Evolutionary conservation across 2,797 vertebrate species (phyloP).

Genomic region (Lates japonicus): DNA sequence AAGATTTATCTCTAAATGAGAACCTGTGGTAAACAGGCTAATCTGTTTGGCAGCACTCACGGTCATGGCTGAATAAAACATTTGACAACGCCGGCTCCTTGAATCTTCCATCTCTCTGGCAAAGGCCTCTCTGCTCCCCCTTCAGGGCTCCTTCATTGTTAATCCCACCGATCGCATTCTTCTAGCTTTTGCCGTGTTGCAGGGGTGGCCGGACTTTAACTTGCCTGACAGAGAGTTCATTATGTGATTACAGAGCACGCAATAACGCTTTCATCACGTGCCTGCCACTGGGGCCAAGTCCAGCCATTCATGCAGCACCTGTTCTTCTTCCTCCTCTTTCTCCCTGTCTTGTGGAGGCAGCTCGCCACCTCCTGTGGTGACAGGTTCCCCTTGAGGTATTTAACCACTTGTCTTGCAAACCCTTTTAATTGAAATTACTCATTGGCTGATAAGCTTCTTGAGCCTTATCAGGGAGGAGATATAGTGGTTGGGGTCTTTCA

Average conservation of each 20-base stretch:
- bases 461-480: conserved; percentile 75
- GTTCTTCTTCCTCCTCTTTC: conserved; percentile 50
- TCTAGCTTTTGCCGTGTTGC: conserved; percentile 76
- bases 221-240: conserved; percentile 81
- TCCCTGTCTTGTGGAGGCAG: conserved; percentile 59
- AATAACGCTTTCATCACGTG: conserved; percentile 84
- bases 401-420: conserved; percentile 84
- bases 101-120: conserved; percentile 87
- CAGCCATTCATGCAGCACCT: conserved; percentile 74
- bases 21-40: conserved; percentile 92
- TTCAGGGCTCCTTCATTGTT: conserved; percentile 83
- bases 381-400: conserved; percentile 84
- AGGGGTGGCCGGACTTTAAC: conserved; percentile 80
- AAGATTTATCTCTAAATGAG: conserved; percentile 92
- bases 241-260: conserved; percentile 81
- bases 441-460: conserved; percentile 78
- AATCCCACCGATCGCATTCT: conserved; percentile 84
- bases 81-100: conserved; percentile 88
- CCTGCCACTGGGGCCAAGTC: conserved; percentile 66
- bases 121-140: conserved; percentile 83
- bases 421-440: conserved; percentile 85
- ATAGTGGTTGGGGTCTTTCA: conserved; percentile 69
- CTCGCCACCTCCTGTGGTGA: conserved; percentile 80
- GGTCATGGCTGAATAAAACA: conserved; percentile 93
- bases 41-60: conserved; percentile 91